These are phyloP conservation scores for Tortricodes alternella DNA, from an alignment of 2,888 invertebrate genomes.

Conservation along the genomic window DNA sequence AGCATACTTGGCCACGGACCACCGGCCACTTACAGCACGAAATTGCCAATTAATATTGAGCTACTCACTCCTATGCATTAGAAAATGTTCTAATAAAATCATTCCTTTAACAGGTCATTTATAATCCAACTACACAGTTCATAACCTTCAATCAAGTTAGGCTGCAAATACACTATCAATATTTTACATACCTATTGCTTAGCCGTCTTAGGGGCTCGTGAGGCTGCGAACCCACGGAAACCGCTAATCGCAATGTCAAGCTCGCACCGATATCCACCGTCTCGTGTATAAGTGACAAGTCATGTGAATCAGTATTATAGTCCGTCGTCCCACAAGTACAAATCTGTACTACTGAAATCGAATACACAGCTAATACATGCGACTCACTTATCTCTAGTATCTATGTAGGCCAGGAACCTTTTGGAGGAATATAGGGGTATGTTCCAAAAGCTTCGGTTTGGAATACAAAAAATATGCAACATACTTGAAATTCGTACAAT, in stretches of 20 bases:
- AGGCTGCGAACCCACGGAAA: conserved; percentile 45
- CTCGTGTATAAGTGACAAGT: not conserved
- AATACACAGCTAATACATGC: too few relatives aligned
- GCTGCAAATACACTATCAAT: conserved; percentile 30
- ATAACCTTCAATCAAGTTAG: conserved; percentile 4
- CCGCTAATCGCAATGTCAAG: conserved; percentile 52
- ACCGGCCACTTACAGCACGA: too few relatives aligned
- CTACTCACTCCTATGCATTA: not conserved
- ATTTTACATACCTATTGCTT: conserved; percentile 34
- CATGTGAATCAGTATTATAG: not conserved
- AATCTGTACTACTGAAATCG: too few relatives aligned
- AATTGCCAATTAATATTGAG: not conserved
- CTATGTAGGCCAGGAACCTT: too few relatives aligned
- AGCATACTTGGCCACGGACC: too few relatives aligned
- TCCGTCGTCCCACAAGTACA: too few relatives aligned
- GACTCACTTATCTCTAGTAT: too few relatives aligned
- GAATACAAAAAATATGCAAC: too few relatives aligned
- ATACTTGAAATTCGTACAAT: too few relatives aligned
- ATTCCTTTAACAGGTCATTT: too few relatives aligned
- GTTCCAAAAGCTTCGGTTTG: too few relatives aligned
- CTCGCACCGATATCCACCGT: conserved; percentile 14
- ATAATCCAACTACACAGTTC: conserved; percentile 30
- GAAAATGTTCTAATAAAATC: not conserved
- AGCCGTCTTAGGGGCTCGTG: conserved; percentile 46
- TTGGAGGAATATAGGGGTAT: too few relatives aligned